Evolutionary conservation across 2,888 invertebrate species (phyloP).

Genomic region (Hemithea aestivaria): DNA sequence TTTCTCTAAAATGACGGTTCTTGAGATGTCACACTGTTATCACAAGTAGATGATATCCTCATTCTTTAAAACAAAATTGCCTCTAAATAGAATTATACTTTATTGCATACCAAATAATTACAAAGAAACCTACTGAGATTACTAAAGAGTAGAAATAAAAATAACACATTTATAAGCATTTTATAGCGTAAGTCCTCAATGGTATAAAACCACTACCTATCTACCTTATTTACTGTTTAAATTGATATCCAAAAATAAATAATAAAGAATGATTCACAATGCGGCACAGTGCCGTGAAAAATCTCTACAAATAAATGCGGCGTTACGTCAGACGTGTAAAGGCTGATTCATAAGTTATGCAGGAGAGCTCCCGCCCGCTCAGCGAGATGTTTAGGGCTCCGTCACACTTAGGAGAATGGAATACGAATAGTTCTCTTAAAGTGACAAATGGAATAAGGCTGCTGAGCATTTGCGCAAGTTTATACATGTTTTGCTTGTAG

Average conservation of each 20-base stretch:
- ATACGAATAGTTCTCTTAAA: slow-evolving; percentile 8
- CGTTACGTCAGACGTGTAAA: slow-evolving; percentile 33
- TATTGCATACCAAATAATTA: too few relatives aligned
- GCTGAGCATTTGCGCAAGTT: not conserved
- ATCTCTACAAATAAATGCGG: slow-evolving; percentile 59
- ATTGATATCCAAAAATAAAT: slow-evolving; percentile 2
- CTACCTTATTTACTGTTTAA: slow-evolving; percentile 1
- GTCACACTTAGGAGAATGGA: slow-evolving; percentile 9
- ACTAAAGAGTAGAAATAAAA: too few relatives aligned
- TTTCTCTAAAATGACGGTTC: too few relatives aligned
- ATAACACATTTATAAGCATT: too few relatives aligned
- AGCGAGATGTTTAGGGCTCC: slow-evolving; percentile 11
- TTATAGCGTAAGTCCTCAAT: too few relatives aligned
- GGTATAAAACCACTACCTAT: too few relatives aligned
- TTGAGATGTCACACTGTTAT: too few relatives aligned
- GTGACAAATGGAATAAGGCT: slow-evolving; percentile 10
- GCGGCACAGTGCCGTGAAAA: slow-evolving; percentile 56
- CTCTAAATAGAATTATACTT: too few relatives aligned
- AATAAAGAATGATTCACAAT: slow-evolving; percentile 42
- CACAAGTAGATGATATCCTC: too few relatives aligned
- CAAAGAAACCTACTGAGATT: too few relatives aligned
- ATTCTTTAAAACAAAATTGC: too few relatives aligned
- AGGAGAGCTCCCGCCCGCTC: slow-evolving; percentile 14
- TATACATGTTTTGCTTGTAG: not conserved
- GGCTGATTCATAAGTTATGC: slow-evolving; percentile 27